These are phyloP conservation scores for Siniperca undulata DNA, from an alignment of 2,797 vertebrate species.

Conservation along the genomic window DNA sequence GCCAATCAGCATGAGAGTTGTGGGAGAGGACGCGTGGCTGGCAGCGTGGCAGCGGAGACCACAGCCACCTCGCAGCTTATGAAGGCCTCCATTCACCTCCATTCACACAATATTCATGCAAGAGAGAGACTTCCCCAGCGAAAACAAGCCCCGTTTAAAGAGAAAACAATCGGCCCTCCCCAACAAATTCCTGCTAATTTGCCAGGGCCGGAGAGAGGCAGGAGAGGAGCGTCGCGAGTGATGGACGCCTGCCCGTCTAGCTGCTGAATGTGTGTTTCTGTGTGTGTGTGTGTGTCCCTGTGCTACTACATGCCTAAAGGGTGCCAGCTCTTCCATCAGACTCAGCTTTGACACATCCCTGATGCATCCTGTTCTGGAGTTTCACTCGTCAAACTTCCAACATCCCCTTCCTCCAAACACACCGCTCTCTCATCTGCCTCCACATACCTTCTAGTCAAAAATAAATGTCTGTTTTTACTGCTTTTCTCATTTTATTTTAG, in stretches of 20 bases:
- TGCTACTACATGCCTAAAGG: constrained; percentile 27
- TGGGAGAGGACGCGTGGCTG: constrained; percentile 74
- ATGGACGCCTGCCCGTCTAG: constrained; percentile 74
- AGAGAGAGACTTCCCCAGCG: constrained; percentile 68
- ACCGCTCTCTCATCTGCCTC: constrained; percentile 41
- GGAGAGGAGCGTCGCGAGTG: constrained; percentile 56
- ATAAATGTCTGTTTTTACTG: constrained; percentile 33
- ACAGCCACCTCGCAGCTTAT: constrained; percentile 75
- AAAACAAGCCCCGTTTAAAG: constrained; percentile 81
- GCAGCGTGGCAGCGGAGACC: constrained; percentile 66
- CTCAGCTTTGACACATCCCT: constrained; percentile 70
- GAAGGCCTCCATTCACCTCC: constrained; percentile 83
- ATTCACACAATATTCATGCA: constrained; percentile 77
- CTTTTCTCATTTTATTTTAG: constrained; percentile 29
- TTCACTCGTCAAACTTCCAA: constrained; percentile 66
- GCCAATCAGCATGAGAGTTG: constrained; percentile 60
- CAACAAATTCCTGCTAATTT: constrained; percentile 78
- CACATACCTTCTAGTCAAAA: constrained; percentile 28
- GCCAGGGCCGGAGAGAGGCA: constrained; percentile 59
- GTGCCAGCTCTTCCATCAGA: constrained; percentile 74
- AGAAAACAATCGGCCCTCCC: constrained; percentile 83
- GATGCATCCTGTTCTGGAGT: constrained; percentile 77
- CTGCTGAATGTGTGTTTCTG: constrained; percentile 39
- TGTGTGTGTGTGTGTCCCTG: constrained; percentile 47
- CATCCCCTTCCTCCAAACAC: constrained; percentile 67